Percentiles rank a stretch among this genome's conserved stretches.
phyloP scores from a whole-genome alignment of 2,797 vertebrate genomes.

The Xenentodon cancila region DNA sequence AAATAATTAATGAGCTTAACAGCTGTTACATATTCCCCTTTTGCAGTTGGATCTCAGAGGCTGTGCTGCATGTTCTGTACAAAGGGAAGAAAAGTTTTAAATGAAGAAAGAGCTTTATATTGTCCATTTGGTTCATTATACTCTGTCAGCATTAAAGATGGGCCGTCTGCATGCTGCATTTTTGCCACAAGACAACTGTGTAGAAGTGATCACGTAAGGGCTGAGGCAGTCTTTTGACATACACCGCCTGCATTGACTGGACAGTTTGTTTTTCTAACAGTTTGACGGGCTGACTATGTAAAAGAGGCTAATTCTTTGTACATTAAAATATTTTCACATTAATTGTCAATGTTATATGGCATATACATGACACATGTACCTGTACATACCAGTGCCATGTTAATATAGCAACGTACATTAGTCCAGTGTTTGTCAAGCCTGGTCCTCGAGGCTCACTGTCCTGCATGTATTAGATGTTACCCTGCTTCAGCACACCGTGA shows the following conservation, averaged over 20 bases:
- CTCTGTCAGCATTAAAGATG: constrained; percentile 50
- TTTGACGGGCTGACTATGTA: constrained; percentile 11
- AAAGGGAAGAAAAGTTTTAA: constrained; percentile 21
- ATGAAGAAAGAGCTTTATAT: constrained; percentile 37
- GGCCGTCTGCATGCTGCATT: constrained; percentile 45
- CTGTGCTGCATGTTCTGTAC: constrained; percentile 21
- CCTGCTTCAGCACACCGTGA: too few species aligned
- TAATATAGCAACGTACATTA: too few species aligned
- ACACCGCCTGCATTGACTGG: constrained; percentile 33
- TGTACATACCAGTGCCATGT: too few species aligned
- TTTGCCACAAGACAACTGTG: constrained; percentile 32
- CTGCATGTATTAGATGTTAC: too few species aligned
- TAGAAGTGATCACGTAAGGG: constrained; percentile 48
- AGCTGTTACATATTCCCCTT: constrained; percentile 61
- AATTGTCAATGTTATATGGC: too few species aligned
- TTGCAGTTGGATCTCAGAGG: constrained; percentile 50
- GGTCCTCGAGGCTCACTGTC: too few species aligned
- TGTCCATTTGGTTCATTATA: constrained; percentile 48
- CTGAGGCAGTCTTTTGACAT: constrained; percentile 41
- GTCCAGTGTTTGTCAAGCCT: too few species aligned
- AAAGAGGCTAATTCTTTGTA: constrained; percentile 3
- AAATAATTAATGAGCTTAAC: constrained; percentile 68
- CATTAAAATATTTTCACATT: background rate
- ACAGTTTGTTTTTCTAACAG: constrained; percentile 22
- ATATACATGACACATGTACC: too few species aligned